A percentile compares a stretch with the other conserved stretches of the same genome.
Conservation (phyloP, 2,888 invertebrate species). For the Pyrochroa serraticornis region DNA sequence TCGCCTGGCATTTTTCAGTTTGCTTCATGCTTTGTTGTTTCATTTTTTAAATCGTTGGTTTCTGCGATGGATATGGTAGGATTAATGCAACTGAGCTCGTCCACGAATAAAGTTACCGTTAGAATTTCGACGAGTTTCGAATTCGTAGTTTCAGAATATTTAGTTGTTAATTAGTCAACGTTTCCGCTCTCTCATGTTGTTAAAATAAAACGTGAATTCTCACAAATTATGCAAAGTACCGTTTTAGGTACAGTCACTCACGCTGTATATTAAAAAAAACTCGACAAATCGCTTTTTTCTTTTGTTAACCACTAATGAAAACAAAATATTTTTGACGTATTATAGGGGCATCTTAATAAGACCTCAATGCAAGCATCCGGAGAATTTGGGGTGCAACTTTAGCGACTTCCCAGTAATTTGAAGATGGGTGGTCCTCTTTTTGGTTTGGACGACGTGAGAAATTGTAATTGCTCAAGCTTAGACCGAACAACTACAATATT, state of each 20-base stretch:
- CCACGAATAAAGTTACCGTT: constrained; percentile 5
- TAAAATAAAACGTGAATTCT: constrained; percentile 26
- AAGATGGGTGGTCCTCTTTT: constrained; percentile 42
- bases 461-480: constrained; percentile 26
- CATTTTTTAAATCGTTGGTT: too few relatives aligned
- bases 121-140: constrained; percentile 6
- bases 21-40: too few relatives aligned
- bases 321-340: constrained; percentile 21
- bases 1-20: too few relatives aligned
- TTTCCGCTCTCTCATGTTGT: constrained; percentile 25
- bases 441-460: constrained; percentile 23
- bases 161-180: constrained; percentile 9
- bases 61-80: too few relatives aligned
- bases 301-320: constrained; percentile 15
- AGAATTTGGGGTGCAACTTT: constrained; percentile 43
- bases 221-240: constrained; percentile 28
- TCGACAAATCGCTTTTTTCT: constrained; percentile 14
- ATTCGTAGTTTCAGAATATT: constrained; percentile 2
- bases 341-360: constrained; percentile 31
- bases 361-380: constrained; percentile 31
- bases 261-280: neutral
- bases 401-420: constrained; percentile 43
- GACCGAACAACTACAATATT: constrained; percentile 5
- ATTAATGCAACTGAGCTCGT: too few relatives aligned
- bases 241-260: constrained; percentile 20